These are phyloP conservation scores for Lypha dubia DNA, from an alignment of 2,888 invertebrate genomes.

Conservation along the genomic window DNA sequence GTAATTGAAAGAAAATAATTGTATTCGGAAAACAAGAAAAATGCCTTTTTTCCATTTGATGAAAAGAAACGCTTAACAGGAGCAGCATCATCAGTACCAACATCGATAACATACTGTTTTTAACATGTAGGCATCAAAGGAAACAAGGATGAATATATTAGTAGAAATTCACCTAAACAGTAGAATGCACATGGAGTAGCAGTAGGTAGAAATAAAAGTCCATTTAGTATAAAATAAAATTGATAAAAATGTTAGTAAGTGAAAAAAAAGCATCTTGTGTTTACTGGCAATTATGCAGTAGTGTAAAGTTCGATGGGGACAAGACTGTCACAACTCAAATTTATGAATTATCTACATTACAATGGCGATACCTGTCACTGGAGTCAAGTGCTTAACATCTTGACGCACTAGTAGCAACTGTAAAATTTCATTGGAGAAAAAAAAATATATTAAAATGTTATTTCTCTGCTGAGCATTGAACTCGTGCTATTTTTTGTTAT, in stretches of 20 bases:
- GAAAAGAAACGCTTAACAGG: slow-evolving; percentile 13
- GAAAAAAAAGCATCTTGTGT: slow-evolving; percentile 3
- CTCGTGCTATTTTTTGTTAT: too few relatives aligned
- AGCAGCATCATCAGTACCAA: background rate
- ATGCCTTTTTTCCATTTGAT: slow-evolving; percentile 50
- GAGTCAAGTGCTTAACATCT: too few relatives aligned
- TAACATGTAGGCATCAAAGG: slow-evolving; percentile 25
- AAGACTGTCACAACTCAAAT: slow-evolving; percentile 25
- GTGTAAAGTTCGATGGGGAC: background rate
- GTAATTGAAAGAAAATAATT: slow-evolving; percentile 73
- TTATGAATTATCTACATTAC: too few relatives aligned
- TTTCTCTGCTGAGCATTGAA: too few relatives aligned
- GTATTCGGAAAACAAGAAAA: slow-evolving; percentile 63
- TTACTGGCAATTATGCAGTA: slow-evolving; percentile 8
- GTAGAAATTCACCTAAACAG: slow-evolving; percentile 53
- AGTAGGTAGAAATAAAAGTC: slow-evolving; percentile 9
- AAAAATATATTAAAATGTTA: too few relatives aligned
- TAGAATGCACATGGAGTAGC: slow-evolving; percentile 51
- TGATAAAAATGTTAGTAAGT: background rate
- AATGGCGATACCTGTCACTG: too few relatives aligned
- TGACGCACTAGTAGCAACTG: too few relatives aligned
- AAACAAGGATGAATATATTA: slow-evolving; percentile 57
- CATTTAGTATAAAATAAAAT: slow-evolving; percentile 27
- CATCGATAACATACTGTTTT: background rate
- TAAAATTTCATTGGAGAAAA: too few relatives aligned